phyloP scores from a whole-genome alignment of 1,140 invertebrate species.

The Orchesella cincta region DNA sequence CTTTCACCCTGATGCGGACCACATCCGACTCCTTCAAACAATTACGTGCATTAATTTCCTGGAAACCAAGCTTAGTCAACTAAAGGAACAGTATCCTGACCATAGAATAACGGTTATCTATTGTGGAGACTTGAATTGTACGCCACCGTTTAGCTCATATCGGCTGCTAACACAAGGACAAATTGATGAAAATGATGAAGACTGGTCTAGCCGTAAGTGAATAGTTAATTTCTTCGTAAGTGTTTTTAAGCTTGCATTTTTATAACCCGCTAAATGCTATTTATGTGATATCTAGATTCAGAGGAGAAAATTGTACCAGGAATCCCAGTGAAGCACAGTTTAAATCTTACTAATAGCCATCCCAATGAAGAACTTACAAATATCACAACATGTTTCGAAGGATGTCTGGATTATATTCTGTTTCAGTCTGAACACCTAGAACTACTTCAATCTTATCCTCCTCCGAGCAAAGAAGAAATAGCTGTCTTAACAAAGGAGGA shows the following conservation, averaged over 20 bases:
- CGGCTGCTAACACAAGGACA: slow-evolving; percentile 69
- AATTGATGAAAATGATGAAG: slow-evolving; percentile 64
- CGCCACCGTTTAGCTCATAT: slow-evolving; percentile 77
- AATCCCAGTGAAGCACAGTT: slow-evolving; percentile 66
- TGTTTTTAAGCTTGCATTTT: not conserved
- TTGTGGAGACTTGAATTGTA: slow-evolving; percentile 85
- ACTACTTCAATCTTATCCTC: slow-evolving; percentile 62
- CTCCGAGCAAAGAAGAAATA: slow-evolving; percentile 34
- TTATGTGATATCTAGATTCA: slow-evolving; percentile 51
- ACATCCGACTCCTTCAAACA: slow-evolving; percentile 74
- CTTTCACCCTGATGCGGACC: slow-evolving; percentile 84
- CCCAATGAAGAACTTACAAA: slow-evolving; percentile 81
- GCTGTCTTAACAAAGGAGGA: slow-evolving; percentile 5
- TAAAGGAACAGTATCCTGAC: slow-evolving; percentile 55
- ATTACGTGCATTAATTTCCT: slow-evolving; percentile 54
- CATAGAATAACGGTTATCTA: slow-evolving; percentile 67
- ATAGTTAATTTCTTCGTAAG: not conserved
- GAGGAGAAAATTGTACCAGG: slow-evolving; percentile 49
- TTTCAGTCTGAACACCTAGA: slow-evolving; percentile 69
- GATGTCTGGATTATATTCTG: slow-evolving; percentile 91
- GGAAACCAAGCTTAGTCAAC: slow-evolving; percentile 42
- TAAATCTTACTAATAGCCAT: slow-evolving; percentile 70
- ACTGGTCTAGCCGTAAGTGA: slow-evolving; percentile 77
- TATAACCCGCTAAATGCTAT: not conserved
- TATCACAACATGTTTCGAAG: slow-evolving; percentile 77